Base-by-base conservation (phyloP, 2,113 vertebrate species). In the Mus pahari region DNA sequence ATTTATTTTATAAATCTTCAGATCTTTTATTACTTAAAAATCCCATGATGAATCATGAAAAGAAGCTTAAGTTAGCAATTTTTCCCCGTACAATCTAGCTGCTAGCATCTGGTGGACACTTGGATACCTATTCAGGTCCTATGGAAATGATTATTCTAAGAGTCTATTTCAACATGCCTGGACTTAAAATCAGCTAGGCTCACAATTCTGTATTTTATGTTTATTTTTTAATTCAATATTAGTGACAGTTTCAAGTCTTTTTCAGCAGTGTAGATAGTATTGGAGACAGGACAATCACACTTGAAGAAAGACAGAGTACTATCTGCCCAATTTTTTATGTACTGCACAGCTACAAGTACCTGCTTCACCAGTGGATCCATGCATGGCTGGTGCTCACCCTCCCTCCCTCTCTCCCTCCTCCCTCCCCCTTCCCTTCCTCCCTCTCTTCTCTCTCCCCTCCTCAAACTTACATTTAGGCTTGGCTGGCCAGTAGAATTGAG, bases 381-480 rank as follows among this genome's bases (percentile, higher is more conserved):
- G 19, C 2, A 31, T 0, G 5, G 14, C 77, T 8, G 1, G 28
- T 48, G 50, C 39, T 19, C 4, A 2, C 60, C 64, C 31, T 14
- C 60, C 39, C 0, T 16, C 0, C 7, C 42, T 74, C 33, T 71
- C 16, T 70, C 2, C 68, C 33, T 20, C 36, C 33, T 33, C 14
- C 33, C 13, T 7, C 22, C 66, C 1, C 12, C 68, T 31, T 68
- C 66, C 33, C 28, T 36, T 3, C 33, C 66, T n/a, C 6, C 5
- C 36, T n/a, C 33, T 16, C 6, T 36, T 17, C 62, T 68, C 12
- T 33, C 31, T 68, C 16, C 0, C 8, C 48, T 71, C 42, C 73
- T 42, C 13, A 84, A 95, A 98, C 98, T 99, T 98, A 99, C 98
- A 98, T 98, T 98, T 96, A 98, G 90, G 94, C 96, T 97, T 96